Base-by-base conservation (phyloP, 2,113 vertebrate species). In the Lophochroa leadbeateri region DNA sequence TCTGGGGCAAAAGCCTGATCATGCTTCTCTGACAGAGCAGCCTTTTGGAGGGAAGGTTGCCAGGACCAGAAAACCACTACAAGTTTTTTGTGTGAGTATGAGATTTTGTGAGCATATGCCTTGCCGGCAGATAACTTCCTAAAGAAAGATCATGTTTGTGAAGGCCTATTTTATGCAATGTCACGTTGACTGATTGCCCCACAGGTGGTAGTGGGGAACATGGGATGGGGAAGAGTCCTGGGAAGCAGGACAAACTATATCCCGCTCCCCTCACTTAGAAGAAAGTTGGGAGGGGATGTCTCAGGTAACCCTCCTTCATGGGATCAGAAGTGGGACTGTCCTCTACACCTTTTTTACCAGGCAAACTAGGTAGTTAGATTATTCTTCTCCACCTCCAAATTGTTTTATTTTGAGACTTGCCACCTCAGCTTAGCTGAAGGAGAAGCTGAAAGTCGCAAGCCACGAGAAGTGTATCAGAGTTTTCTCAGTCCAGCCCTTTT, bases 321-420 rank as follows among this genome's bases (percentile, higher is more conserved):
- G 27, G 33, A 5, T 74, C n/a, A 55, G 28, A 18, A 71, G 5
- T 0, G 0, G 17, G 49, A 53, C 52, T 80, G 14, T 82, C 35
- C 24, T 87, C 53, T 58, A 70, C n/a, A 70, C 1, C 12, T 47
- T 75, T 60, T 80, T 49, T 43, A 80, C 12, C 7, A 49, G 37
- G 5, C 7, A 77, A 78, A 31, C 9, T 6, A 69, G 3, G 11
- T 6, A 69, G 3, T 13, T 64, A 46, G 49, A 28, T 17, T 70
- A 9, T 67, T 52, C 46, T 58, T 88, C 17, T 84, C 23, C 39
- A 33, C 11, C 9, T 50, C 33, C 24, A 50, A 39, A 29, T 55
- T 55, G 19, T 41, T 71, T 86, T 64, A 28, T 65, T 92, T 84
- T 70, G 37, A 75, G 33, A 28, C 13, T 76, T 76, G 43, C 10